Evolutionary conservation across 2,113 vertebrate genomes (phyloP).

Genomic region (Onychostoma macrolepis): DNA sequence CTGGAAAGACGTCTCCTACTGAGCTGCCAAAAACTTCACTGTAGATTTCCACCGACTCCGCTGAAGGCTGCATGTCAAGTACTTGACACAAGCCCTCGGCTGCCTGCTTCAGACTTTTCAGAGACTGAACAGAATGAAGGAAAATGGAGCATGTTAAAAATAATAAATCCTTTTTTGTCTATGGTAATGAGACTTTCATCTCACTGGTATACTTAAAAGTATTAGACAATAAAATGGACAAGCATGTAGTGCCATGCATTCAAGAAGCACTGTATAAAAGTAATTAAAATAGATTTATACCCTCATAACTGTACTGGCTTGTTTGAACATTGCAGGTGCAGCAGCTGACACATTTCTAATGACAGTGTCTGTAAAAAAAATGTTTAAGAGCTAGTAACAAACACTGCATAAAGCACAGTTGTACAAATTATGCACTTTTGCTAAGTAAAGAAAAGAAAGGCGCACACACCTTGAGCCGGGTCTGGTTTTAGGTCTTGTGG

Average conservation of each 20-base stretch:
- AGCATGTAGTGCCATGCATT: neutral
- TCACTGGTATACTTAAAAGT: neutral
- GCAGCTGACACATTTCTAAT: constrained; percentile 75
- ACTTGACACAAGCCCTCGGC: constrained; percentile 83
- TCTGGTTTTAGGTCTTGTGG: constrained; percentile 73
- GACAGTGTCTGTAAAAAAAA: constrained; percentile 62
- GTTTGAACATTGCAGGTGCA: constrained; percentile 72
- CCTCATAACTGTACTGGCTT: constrained; percentile 82
- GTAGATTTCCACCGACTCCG: constrained; percentile 76
- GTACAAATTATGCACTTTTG: neutral
- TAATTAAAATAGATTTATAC: constrained; percentile 67
- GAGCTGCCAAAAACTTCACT: constrained; percentile 62
- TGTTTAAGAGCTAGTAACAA: neutral
- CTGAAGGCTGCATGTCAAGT: constrained; percentile 74
- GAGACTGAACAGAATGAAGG: constrained; percentile 72
- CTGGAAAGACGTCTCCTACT: neutral
- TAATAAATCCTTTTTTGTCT: neutral
- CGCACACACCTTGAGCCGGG: constrained; percentile 76
- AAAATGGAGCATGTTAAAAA: neutral
- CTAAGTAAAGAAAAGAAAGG: neutral
- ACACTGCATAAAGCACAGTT: neutral
- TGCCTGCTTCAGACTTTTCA: constrained; percentile 80
- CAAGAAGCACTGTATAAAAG: neutral
- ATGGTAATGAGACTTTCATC: neutral
- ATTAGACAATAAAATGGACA: neutral